Conservation (phyloP, 2,888 invertebrate genomes). For the Exocentrus adspersus region DNA sequence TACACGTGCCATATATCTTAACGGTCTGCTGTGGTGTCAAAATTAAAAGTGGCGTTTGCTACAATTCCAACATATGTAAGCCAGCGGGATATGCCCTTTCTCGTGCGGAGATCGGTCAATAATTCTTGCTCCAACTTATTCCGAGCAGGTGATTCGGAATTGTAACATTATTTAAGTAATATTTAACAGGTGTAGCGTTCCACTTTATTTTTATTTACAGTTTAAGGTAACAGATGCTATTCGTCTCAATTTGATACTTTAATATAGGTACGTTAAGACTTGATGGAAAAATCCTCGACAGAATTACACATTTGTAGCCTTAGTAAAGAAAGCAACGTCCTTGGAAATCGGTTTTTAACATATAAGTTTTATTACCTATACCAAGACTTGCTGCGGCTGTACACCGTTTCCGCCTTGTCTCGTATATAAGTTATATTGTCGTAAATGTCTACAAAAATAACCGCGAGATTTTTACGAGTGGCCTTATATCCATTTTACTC, state of each 20-base stretch:
- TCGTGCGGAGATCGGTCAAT: conserved; percentile 37
- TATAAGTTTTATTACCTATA: not conserved
- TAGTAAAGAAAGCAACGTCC: no score
- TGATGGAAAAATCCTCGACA: no score
- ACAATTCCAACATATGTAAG: conserved; percentile 52
- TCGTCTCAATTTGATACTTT: no score
- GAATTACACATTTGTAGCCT: no score
- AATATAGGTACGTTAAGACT: no score
- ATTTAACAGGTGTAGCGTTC: conserved; percentile 15
- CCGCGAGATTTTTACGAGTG: not conserved
- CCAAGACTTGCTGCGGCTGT: not conserved
- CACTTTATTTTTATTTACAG: conserved; percentile 11
- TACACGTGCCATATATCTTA: conserved; percentile 33
- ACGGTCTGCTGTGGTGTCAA: conserved; percentile 46
- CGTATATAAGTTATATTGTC: not conserved
- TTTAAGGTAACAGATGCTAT: not conserved
- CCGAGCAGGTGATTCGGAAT: conserved; percentile 27
- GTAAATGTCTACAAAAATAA: conserved; percentile 3
- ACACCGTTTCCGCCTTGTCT: not conserved
- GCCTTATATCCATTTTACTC: not conserved
- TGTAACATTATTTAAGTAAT: conserved; percentile 24
- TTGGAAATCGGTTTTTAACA: no score
- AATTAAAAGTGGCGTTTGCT: conserved; percentile 51
- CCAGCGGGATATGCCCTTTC: conserved; percentile 47
- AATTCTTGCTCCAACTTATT: conserved; percentile 40